Conservation (phyloP, 2,113 vertebrate genomes). For the Lamprologus tigripictilis region DNA sequence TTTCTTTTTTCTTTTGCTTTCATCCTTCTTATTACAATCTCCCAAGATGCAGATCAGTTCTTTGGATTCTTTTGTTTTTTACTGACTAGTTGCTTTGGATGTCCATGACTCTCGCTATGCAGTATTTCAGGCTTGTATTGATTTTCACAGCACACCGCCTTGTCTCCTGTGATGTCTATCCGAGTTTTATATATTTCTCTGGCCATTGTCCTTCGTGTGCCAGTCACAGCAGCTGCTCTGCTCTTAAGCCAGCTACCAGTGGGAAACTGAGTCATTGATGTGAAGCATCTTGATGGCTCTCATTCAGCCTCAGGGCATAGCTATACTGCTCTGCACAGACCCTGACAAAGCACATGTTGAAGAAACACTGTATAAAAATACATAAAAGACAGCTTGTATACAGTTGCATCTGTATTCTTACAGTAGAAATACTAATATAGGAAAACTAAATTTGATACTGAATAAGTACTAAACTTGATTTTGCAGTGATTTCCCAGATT, state of each 20-base stretch:
- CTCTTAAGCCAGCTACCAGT: neutral
- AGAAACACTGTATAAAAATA: neutral
- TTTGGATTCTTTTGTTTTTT: neutral
- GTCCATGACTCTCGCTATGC: neutral
- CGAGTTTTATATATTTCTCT: neutral
- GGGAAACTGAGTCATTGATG: conserved; percentile 21
- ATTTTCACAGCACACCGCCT: neutral
- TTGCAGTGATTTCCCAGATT: neutral
- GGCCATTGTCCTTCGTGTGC: neutral
- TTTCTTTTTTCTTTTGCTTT: neutral
- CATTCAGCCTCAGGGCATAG: neutral
- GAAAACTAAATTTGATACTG: neutral
- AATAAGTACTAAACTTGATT: neutral
- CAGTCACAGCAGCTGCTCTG: conserved; percentile 10
- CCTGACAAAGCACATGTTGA: neutral
- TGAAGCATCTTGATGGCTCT: conserved; percentile 22
- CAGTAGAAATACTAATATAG: neutral
- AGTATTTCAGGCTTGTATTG: conserved; percentile 5
- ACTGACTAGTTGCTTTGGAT: neutral
- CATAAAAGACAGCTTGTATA: neutral
- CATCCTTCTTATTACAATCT: neutral
- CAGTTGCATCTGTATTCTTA: neutral
- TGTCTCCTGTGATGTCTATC: neutral
- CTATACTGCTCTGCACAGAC: neutral
- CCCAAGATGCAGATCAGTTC: neutral